Evolutionary conservation across 2,888 invertebrate genomes (phyloP), one percentile per base, ranked within the genome.

Genomic region (Odontocolon sp.): DNA sequence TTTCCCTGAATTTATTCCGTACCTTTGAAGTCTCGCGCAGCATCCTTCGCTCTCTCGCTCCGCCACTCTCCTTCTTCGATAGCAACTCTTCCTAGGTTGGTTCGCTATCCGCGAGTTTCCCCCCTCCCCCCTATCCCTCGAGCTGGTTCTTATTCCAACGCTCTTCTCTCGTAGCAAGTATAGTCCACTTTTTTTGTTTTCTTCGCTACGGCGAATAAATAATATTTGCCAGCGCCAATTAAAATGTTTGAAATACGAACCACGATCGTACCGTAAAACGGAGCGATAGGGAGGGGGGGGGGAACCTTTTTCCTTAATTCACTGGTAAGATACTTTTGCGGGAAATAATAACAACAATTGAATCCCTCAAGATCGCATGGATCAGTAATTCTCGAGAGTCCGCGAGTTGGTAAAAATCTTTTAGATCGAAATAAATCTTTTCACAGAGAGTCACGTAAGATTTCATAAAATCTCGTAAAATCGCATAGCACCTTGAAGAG

Each of bases 1-100:
- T 84, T 77, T 83, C 81, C 79, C 82, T 83, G 81, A 84, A 85
- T 86, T 83, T 86, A 81, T 82, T 79, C 79, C 77, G 78, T 80
- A 79, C 84, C 84, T 86, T 86, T 84, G 85, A 85, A 79, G 74
- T 71, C 75, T 52, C 66, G 42, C 52, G 57, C 28, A 45, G 57
- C 38, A 66, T 45, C 68, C 47, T 61, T 28, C 36, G 47, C 18
- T 8, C 16, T 38, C 9, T 50, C 47, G 8, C 42, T n/a, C 38
- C 47, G 3, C 9, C 21, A 16, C 40, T 36, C 16, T 33, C 14
- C 11, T 28, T 50, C 52, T 23, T 9, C 36, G 21, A 56, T 54
- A 66, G 40, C 66, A 54, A 38, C 38, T 26, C 52, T 40, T 16
- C 18, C 66, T 6, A 16, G 26, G 4, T 31, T 31, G 75, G 40